phyloP scores from a whole-genome alignment of 2,113 vertebrate species.

The Neomonachus schauinslandi region DNA sequence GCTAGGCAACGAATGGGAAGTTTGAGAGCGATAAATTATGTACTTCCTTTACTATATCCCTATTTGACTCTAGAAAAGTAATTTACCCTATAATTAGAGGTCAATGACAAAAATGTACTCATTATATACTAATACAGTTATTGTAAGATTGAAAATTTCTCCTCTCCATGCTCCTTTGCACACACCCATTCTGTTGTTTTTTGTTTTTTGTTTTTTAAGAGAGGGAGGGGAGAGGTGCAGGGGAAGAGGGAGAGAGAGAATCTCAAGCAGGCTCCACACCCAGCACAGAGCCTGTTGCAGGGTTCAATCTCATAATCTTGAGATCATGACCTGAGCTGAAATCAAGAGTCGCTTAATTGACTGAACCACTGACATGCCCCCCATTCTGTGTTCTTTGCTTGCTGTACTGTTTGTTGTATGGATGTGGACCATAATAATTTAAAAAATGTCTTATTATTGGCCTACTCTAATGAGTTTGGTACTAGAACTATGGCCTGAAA shows the following conservation, averaged over 20 bases:
- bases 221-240: neutral
- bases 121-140: neutral
- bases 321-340: neutral
- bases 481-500: neutral
- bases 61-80: neutral
- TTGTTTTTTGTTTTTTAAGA: neutral
- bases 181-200: neutral
- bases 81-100: neutral
- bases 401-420: neutral
- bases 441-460: neutral
- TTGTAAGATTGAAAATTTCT: neutral
- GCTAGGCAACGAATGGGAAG: neutral
- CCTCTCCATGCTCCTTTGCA: neutral
- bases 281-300: neutral
- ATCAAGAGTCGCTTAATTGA: neutral
- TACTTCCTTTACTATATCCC: neutral
- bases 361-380: neutral
- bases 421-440: neutral
- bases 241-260: neutral
- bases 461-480: slow-evolving; percentile 13
- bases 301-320: neutral
- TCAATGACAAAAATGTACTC: neutral
- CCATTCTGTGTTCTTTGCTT: neutral
- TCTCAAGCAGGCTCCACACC: neutral
- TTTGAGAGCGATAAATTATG: neutral